These are phyloP conservation scores for Reticulitermes speratus DNA, from an alignment of 1,140 invertebrate genomes.

Conservation along the genomic window DNA sequence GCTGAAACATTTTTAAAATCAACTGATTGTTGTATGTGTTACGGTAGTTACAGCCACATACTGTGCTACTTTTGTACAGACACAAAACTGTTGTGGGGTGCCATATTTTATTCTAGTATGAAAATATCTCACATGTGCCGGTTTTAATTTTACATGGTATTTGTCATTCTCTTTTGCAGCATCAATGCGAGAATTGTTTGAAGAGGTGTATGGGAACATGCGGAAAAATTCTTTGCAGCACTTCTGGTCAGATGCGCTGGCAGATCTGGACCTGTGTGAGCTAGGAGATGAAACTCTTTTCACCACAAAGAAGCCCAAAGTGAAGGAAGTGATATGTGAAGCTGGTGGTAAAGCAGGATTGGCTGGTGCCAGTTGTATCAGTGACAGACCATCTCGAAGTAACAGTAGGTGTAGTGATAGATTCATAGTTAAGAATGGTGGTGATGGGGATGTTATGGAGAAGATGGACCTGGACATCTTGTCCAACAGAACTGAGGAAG, in stretches of 20 bases:
- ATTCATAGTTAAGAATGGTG: background rate
- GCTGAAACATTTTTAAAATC: too few relatives aligned
- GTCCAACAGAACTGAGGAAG: background rate
- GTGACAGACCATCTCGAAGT: background rate
- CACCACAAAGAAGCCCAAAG: conserved; percentile 11
- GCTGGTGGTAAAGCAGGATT: background rate
- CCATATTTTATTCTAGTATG: too few relatives aligned
- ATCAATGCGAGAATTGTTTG: conserved; percentile 69
- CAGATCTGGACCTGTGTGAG: conserved; percentile 62
- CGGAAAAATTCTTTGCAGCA: conserved; percentile 69
- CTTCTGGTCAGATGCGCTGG: conserved; percentile 72
- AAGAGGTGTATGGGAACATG: conserved; percentile 68
- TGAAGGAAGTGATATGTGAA: conserved; percentile 12
- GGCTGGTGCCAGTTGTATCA: background rate
- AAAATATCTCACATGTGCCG: too few relatives aligned
- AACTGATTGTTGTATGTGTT: too few relatives aligned
- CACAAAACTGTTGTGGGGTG: too few relatives aligned
- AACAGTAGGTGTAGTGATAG: background rate
- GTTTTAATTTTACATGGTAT: too few relatives aligned
- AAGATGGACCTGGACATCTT: background rate
- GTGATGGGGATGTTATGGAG: background rate
- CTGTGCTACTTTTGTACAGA: too few relatives aligned
- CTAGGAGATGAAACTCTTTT: conserved; percentile 62
- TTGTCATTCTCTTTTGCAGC: conserved; percentile 45
- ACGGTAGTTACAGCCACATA: too few relatives aligned